Percentiles rank a stretch among this genome's conserved stretches.
Evolutionary conservation across 2,113 vertebrate species (phyloP).

Genomic region (Asarcornis scutulata): DNA sequence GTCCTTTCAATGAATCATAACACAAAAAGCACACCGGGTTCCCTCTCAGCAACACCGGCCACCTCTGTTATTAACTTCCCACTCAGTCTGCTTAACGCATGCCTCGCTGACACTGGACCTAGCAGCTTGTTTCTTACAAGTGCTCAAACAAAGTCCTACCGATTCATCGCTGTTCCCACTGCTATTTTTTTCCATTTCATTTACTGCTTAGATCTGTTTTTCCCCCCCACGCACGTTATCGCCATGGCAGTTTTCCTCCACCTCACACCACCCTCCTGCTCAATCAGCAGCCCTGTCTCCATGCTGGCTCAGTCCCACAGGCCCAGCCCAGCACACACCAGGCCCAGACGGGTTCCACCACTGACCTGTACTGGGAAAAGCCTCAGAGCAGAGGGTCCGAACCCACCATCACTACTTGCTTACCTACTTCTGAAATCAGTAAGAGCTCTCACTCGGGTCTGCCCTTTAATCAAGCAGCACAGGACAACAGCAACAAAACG

Average conservation of each 20-base stretch:
- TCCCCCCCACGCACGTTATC: not conserved
- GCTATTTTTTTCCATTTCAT: not conserved
- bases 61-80: conserved; percentile 24
- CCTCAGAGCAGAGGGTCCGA: not conserved
- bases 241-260: not conserved
- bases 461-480: conserved; percentile 6
- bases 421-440: not conserved
- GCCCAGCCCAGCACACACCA: not conserved
- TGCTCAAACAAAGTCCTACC: not conserved
- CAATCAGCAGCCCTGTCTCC: not conserved
- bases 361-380: not conserved
- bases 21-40: not conserved
- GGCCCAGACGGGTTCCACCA: not conserved
- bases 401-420: not conserved
- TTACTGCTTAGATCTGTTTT: not conserved
- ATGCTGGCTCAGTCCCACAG: not conserved
- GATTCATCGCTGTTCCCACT: not conserved
- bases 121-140: conserved; percentile 5
- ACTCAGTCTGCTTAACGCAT: not conserved
- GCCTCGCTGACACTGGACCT: not conserved
- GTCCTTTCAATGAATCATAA: not conserved
- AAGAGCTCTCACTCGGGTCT: not conserved
- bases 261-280: not conserved
- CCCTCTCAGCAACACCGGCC: not conserved
- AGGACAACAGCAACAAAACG: not conserved